Evolutionary conservation across 2,888 invertebrate genomes (phyloP), one percentile per base, ranked within the genome.

Genomic region (Ennomos quercinarius): DNA sequence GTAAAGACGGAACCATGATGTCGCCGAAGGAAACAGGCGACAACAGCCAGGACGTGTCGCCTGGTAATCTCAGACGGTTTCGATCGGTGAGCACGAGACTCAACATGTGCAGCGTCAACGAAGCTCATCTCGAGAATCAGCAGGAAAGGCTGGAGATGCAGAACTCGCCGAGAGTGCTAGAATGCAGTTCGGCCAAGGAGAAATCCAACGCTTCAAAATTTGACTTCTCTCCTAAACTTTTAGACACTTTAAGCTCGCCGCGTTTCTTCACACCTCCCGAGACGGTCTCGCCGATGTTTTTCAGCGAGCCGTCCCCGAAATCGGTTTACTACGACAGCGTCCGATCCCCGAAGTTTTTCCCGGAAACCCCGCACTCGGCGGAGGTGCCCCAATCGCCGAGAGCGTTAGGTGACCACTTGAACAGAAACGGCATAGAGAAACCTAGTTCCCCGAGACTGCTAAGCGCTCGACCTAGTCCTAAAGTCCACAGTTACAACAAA

Each of bases 291-390:
- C 92, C 92, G 0, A 83, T 86, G 80, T 92, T 91, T 62, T 92
- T 91, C 61, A 78, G 86, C 0, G 91, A 91, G 48, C 88, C 90
- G 0, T 90, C 90, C 0, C 92, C 92, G 0, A 89, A 82, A 66
- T 92, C 92, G 0, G 92, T 91, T 0, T 92, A 92, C 58, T 92
- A 89, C 58, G 92, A 92, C 59, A 89, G 79, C 8, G 90, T 91
- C 0, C 72, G 88, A 34, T 91, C 92, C 1, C 92, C 92, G 0
- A 90, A 90, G 58, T 91, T 91, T 73, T 92, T 92, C 57, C 81
- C 91, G 0, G 92, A 90, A 57, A 90, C 91, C 0, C 88, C 90
- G 0, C 72, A 83, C 40, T 90, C 89, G 4, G 57, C 74, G 0
- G 89, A 89, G 55, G 78, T 87, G 0, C 90, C 91, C 1, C 89